A percentile compares a stretch with the other conserved stretches of the same genome.
Evolutionary conservation across 2,888 invertebrate genomes (phyloP).

Genomic region (Coremacera marginata): DNA sequence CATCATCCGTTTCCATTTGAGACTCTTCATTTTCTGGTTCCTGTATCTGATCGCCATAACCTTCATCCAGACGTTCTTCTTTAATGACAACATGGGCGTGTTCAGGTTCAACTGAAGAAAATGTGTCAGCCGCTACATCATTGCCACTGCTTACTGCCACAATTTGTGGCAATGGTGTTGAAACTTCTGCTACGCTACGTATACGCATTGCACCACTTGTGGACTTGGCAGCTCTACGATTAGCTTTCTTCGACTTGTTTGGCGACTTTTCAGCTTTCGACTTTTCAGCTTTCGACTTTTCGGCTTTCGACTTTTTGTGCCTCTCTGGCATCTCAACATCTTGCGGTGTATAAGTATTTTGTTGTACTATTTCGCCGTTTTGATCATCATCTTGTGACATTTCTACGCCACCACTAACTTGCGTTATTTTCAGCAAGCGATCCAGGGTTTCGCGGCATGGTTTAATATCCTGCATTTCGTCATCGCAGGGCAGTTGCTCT

Average conservation of each 20-base stretch:
- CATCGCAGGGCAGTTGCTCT: neutral
- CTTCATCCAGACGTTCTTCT: conserved; percentile 59
- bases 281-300: conserved; percentile 16
- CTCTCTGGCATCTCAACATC: neutral
- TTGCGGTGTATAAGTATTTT: neutral
- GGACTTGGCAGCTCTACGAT: conserved; percentile 47
- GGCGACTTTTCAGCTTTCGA: conserved; percentile 20
- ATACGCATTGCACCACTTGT: conserved; percentile 38
- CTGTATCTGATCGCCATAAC: conserved; percentile 57
- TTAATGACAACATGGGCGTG: conserved; percentile 53
- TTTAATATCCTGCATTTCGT: conserved; percentile 57
- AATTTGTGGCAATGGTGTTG: conserved; percentile 51
- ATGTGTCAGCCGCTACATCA: conserved; percentile 27
- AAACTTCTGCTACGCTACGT: conserved; percentile 4
- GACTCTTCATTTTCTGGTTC: conserved; percentile 3
- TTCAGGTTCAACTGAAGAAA: neutral
- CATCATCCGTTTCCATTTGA: neutral
- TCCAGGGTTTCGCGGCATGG: conserved; percentile 62
- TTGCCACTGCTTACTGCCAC: conserved; percentile 54
- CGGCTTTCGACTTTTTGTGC: neutral
- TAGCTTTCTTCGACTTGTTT: conserved; percentile 2
- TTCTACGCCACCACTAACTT: conserved; percentile 58
- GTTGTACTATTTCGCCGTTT: neutral
- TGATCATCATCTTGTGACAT: conserved; percentile 43
- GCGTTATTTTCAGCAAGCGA: conserved; percentile 60